Base-by-base conservation (phyloP, 2,113 vertebrate species). In the Scopus umbretta region DNA sequence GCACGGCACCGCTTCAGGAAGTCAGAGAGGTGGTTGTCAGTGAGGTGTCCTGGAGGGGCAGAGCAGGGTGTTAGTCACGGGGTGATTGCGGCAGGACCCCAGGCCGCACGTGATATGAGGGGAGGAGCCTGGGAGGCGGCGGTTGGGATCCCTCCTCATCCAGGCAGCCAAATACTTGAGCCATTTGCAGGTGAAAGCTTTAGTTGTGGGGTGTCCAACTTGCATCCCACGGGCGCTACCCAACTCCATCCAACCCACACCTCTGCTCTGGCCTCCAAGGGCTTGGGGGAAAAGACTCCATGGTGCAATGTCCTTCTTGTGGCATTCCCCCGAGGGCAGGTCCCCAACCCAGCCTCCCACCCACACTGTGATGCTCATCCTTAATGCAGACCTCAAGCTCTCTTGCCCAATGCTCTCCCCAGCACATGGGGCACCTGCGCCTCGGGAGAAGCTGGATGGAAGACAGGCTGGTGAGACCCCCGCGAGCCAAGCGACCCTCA, bases 1-100 rank as follows among this genome's bases (percentile, higher is more conserved):
- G 89, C 96, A 20, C 97, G 98, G 92, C 99, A 99, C 40, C 99
- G 98, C 80, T 95, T 98, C 94, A 99, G 97, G 97, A 99, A 99
- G 71, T 98, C 98, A 1, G 99, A 98, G 90, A 99, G 98, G 95
- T 99, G 99, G 55, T 98, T 97, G 27, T 99, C 99, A 0, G 99
- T 99, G 92, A 99, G 98, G 96, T 99, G 99, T 81, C 95, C 95
- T 96, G 94, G 36, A 88, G 34, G 34, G 40, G 18, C 15, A 95
- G 50, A 89, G 61, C 2, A n/a, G 3, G n/a, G 13, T 16, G 43
- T 90, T 89, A 89, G 62, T 18, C 11, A 30, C 0, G 1, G 27
- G 17, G 32, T 30, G 63, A 70, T 5, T 1, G 4, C 11, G 3
- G 47, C n/a, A 62, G 59, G 43, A 71, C 66, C 29, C 34, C 19